These are phyloP conservation scores for Sula dactylatra DNA, from an alignment of 2,113 vertebrate genomes.

Conservation along the genomic window DNA sequence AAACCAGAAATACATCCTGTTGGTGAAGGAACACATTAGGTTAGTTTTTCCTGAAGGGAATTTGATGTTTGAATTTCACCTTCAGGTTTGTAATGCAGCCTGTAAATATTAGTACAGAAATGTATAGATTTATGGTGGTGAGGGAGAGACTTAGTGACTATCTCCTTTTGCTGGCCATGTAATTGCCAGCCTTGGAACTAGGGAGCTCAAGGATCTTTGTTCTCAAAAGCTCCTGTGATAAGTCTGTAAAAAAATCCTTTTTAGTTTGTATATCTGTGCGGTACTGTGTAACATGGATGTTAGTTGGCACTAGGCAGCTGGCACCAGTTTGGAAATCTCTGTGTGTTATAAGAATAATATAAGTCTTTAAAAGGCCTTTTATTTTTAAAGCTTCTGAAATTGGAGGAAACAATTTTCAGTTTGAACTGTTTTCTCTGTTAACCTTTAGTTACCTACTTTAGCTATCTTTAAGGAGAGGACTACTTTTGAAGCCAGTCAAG, in stretches of 20 bases:
- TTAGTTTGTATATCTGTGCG: neutral
- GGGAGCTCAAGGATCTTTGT: neutral
- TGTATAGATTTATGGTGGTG: neutral
- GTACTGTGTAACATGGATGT: too few species aligned
- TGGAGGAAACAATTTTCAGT: neutral
- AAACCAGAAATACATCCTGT: neutral
- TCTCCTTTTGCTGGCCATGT: neutral
- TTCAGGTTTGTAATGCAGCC: neutral
- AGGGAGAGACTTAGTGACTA: neutral
- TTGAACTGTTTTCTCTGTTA: neutral
- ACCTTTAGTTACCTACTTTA: neutral
- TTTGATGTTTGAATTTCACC: neutral
- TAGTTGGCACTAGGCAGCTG: neutral
- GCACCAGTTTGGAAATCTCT: neutral
- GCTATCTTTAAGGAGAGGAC: neutral
- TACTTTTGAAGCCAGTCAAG: neutral
- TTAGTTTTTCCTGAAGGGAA: neutral
- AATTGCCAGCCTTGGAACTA: neutral
- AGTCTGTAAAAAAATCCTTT: neutral
- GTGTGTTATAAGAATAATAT: neutral
- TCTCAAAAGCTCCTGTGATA: neutral
- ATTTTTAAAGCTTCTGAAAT: neutral
- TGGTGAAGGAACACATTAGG: neutral
- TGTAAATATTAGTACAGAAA: neutral
- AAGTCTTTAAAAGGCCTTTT: neutral